Evolutionary conservation across 2,113 vertebrate species (phyloP).

Genomic region (Aldabrachelys gigantea): DNA sequence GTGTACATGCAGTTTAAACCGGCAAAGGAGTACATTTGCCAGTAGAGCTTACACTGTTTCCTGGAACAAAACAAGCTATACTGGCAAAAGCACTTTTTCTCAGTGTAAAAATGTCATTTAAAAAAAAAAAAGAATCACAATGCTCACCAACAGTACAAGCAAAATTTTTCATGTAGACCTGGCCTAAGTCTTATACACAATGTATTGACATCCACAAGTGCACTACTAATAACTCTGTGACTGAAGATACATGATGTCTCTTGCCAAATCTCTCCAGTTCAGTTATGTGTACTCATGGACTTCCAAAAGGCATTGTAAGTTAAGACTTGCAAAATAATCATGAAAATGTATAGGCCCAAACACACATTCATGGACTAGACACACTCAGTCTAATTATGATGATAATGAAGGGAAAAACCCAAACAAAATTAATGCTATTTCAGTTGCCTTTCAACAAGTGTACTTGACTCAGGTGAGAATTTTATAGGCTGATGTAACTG

Average conservation of each 20-base stretch:
- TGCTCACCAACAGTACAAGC: background rate
- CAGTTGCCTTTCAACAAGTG: background rate
- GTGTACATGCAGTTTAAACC: background rate
- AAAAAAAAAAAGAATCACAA: background rate
- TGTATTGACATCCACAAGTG: background rate
- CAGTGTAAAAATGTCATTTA: background rate
- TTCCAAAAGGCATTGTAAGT: background rate
- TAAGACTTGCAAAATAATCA: background rate
- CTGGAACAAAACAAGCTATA: background rate
- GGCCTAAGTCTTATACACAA: background rate
- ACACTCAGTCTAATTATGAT: background rate
- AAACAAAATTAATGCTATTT: background rate
- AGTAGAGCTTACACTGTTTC: rapidly evolving
- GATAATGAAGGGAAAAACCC: rapidly evolving
- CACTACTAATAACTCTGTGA: background rate
- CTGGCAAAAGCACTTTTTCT: background rate
- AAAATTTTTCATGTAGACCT: background rate
- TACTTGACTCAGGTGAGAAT: background rate
- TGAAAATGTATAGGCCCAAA: rapidly evolving
- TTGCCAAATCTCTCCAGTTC: background rate
- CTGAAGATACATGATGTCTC: background rate
- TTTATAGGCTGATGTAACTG: background rate
- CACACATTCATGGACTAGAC: background rate
- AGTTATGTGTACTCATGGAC: rapidly evolving
- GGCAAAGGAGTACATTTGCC: background rate